A percentile compares a stretch with the other conserved stretches of the same genome.
Conservation (phyloP, 2,888 invertebrate genomes). For the Hyposoter didymator region DNA sequence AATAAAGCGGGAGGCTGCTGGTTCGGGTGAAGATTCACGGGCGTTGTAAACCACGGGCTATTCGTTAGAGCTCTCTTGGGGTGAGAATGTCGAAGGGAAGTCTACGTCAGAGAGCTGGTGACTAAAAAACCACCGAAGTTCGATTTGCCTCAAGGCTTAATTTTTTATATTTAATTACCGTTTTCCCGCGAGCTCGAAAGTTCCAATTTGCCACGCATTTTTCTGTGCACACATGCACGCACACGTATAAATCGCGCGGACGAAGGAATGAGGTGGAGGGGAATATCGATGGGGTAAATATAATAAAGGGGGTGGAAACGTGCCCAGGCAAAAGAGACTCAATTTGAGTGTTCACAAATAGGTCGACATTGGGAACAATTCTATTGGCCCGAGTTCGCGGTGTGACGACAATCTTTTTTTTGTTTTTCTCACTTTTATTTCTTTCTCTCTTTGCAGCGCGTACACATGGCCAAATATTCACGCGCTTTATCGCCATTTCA, state of each 20-base stretch:
- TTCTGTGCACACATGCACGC: not conserved
- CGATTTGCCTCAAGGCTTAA: slow-evolving; percentile 56
- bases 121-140: slow-evolving; percentile 1
- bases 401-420: slow-evolving; percentile 9
- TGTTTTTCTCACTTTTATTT: not conserved
- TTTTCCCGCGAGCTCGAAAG: slow-evolving; percentile 45
- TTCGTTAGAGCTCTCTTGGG: slow-evolving; percentile 44
- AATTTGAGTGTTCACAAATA: slow-evolving; percentile 13
- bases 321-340: slow-evolving; percentile 21
- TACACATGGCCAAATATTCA: slow-evolving; percentile 19
- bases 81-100: slow-evolving; percentile 29
- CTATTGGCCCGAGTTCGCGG: slow-evolving; percentile 31
- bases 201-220: slow-evolving; percentile 35
- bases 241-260: not conserved
- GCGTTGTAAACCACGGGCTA: slow-evolving; percentile 38
- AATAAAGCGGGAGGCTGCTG: slow-evolving; percentile 20
- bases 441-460: not conserved
- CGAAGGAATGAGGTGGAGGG: not conserved
- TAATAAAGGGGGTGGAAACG: slow-evolving; percentile 46
- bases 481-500: slow-evolving; percentile 60
- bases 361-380: slow-evolving; percentile 36
- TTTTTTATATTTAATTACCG: slow-evolving; percentile 62
- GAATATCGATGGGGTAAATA: slow-evolving; percentile 44
- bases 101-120: slow-evolving; percentile 25
- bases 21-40: slow-evolving; percentile 45